Percentiles rank a stretch among this genome's conserved stretches.
Evolutionary conservation across 2,888 invertebrate species (phyloP).

Genomic region (Buathra laborator): DNA sequence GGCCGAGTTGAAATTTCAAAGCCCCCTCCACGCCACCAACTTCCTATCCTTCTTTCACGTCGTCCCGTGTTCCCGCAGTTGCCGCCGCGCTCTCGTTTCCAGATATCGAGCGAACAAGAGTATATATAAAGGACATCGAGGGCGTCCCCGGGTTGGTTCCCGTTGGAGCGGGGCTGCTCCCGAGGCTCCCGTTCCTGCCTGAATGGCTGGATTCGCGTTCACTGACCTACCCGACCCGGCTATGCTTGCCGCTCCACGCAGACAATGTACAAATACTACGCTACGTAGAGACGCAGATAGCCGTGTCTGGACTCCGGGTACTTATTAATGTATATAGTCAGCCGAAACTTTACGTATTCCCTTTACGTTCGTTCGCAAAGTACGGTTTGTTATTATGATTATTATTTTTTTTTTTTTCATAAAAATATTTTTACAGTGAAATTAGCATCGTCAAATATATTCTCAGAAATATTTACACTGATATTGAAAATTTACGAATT

Average conservation of each 20-base stretch:
- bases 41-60: conserved; percentile 34
- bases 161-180: conserved; percentile 64
- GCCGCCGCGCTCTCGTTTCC: conserved; percentile 68
- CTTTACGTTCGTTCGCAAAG: background rate
- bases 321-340: conserved; percentile 1
- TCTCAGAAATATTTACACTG: too few relatives aligned
- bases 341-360: background rate
- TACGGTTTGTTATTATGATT: background rate
- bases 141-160: conserved; percentile 74
- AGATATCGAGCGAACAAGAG: conserved; percentile 82
- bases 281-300: background rate
- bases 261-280: background rate
- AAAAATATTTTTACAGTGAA: background rate
- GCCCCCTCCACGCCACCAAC: conserved; percentile 16
- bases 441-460: too few relatives aligned
- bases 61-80: conserved; percentile 37
- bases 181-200: conserved; percentile 66
- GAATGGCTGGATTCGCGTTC: conserved; percentile 77
- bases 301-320: background rate
- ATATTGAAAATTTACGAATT: too few relatives aligned
- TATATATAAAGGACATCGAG: conserved; percentile 69
- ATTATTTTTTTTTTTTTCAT: background rate
- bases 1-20: conserved; percentile 31
- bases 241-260: conserved; percentile 37
- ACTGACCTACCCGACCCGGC: conserved; percentile 80